Evolutionary conservation across 2,888 invertebrate genomes (phyloP).

Genomic region (Athetis lepigone): DNA sequence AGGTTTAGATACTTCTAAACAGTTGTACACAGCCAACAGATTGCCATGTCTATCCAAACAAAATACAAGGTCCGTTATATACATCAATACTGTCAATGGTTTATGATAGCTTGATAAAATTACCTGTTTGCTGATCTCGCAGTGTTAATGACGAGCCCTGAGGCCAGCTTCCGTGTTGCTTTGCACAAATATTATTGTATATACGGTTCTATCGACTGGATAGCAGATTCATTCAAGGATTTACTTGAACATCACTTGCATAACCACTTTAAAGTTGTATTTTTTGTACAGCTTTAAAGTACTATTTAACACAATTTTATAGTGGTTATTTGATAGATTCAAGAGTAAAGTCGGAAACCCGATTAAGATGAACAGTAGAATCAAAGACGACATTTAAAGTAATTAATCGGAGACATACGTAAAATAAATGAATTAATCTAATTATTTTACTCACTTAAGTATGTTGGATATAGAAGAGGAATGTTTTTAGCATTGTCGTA

Average conservation of each 20-base stretch:
- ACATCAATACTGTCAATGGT: slow-evolving; percentile 23
- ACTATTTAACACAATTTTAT: too few relatives aligned
- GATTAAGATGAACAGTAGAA: too few relatives aligned
- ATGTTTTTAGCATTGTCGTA: too few relatives aligned
- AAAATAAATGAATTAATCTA: too few relatives aligned
- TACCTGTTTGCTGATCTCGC: background rate
- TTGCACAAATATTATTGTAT: slow-evolving; percentile 11
- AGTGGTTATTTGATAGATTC: too few relatives aligned
- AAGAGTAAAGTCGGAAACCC: too few relatives aligned
- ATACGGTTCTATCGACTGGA: slow-evolving; percentile 12
- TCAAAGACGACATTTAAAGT: too few relatives aligned
- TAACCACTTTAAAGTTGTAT: too few relatives aligned
- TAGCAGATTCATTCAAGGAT: slow-evolving; percentile 1
- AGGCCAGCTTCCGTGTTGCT: slow-evolving; percentile 62
- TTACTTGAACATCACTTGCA: slow-evolving; percentile 20
- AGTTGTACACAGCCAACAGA: background rate
- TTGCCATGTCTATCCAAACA: background rate
- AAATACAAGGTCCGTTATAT: background rate
- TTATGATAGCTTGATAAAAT: slow-evolving; percentile 26
- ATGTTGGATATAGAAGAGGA: too few relatives aligned
- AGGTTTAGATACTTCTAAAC: slow-evolving; percentile 1
- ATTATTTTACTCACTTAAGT: too few relatives aligned
- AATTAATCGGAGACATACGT: too few relatives aligned
- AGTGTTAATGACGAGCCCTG: slow-evolving; percentile 48
- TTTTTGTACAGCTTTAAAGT: too few relatives aligned